phyloP scores from a whole-genome alignment of 1,140 invertebrate genomes.

The Diabrotica undecimpunctata region DNA sequence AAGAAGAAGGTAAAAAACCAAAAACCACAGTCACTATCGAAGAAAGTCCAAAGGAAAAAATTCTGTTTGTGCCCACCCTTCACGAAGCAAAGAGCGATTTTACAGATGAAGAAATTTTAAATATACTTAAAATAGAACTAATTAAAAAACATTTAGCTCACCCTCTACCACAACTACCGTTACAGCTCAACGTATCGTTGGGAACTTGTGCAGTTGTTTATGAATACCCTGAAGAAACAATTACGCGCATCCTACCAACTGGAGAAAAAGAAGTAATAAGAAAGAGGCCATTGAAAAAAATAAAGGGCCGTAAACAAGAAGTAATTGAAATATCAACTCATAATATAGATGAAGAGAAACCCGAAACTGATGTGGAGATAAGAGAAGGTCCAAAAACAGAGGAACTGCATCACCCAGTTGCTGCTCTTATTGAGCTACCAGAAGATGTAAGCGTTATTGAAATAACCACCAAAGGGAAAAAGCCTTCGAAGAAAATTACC shows the following conservation, averaged over 20 bases:
- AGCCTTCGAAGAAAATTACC: conserved; percentile 42
- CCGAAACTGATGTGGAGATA: conserved; percentile 22
- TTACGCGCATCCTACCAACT: conserved; percentile 12
- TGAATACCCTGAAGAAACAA: conserved; percentile 29
- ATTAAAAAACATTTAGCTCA: conserved; percentile 34
- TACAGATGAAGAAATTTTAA: conserved; percentile 30
- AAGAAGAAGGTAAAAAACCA: conserved; percentile 43
- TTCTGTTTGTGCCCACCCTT: conserved; percentile 33
- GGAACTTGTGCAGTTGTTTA: conserved; percentile 22
- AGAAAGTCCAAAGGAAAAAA: conserved; percentile 32
- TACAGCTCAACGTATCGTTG: conserved; percentile 19
- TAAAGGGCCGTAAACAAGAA: conserved; percentile 32
- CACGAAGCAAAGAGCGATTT: conserved; percentile 27
- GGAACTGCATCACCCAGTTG: conserved; percentile 22
- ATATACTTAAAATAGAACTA: conserved; percentile 33
- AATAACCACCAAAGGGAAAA: conserved; percentile 45
- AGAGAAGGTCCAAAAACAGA: conserved; percentile 24
- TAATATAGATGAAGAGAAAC: conserved; percentile 23
- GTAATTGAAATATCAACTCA: conserved; percentile 26
- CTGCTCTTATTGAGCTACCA: conserved; percentile 40
- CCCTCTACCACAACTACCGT: conserved; percentile 32
- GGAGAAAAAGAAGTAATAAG: conserved; percentile 25
- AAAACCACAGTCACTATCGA: conserved; percentile 34
- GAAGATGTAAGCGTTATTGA: conserved; percentile 50
- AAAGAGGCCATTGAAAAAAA: conserved; percentile 31